Conservation (phyloP, 2,113 vertebrate genomes). For the crab-eating macaque (Macaca fascicularis) region T2T-MFA8v1.1 NC_088378.1:24806501-24807000, state of each 20-base stretch:
- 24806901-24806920: neutral
- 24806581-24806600: too few relatives aligned
- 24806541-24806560: too few relatives aligned
- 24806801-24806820: neutral
- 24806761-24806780: neutral
- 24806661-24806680: neutral
- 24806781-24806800: neutral
- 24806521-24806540: too few relatives aligned
- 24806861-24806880: neutral
- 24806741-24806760: neutral
- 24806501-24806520: too few relatives aligned
- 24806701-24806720: constrained; percentile 12
- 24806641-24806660: neutral
- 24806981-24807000: neutral
- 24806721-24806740: constrained; percentile 33
- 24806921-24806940: neutral
- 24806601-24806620: neutral
- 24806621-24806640: neutral
- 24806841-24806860: neutral
- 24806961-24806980: neutral
- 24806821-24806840: neutral
- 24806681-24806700: neutral
- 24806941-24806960: neutral
- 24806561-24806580: too few relatives aligned
- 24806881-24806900: neutral